Percentiles rank a stretch among this genome's conserved stretches.
Conservation (phyloP, 1,140 invertebrate genomes). For the Achatina immaculata region DNA sequence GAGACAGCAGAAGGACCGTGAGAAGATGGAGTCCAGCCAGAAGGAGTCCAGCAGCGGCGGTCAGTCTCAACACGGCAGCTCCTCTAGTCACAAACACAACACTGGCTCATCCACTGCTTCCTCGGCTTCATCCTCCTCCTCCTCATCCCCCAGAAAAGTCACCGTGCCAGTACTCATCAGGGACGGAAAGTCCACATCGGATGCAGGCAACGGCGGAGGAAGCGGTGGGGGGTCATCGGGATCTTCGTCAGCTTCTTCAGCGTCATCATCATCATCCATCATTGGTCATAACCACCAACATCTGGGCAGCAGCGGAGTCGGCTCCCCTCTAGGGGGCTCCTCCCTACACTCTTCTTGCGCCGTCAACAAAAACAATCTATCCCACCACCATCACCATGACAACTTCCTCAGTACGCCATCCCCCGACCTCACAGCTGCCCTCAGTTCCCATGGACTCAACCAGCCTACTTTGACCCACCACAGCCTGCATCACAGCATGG, state of each 20-base stretch:
- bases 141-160: slow-evolving; percentile 81
- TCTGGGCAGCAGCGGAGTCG: slow-evolving; percentile 13
- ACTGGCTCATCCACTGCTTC: not conserved
- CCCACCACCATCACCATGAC: slow-evolving; percentile 34
- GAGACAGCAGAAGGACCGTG: slow-evolving; percentile 75
- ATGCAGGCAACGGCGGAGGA: slow-evolving; percentile 37
- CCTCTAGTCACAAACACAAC: slow-evolving; percentile 29
- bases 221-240: slow-evolving; percentile 25
- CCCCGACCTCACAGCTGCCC: slow-evolving; percentile 29
- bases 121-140: slow-evolving; percentile 29
- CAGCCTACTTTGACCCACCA: slow-evolving; percentile 46
- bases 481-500: slow-evolving; percentile 54
- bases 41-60: slow-evolving; percentile 33
- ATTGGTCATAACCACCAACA: slow-evolving; percentile 18
- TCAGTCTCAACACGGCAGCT: slow-evolving; percentile 10
- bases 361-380: slow-evolving; percentile 39
- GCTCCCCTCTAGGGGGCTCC: slow-evolving; percentile 10
- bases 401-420: slow-evolving; percentile 40
- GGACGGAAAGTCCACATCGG: slow-evolving; percentile 86
- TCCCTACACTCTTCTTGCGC: slow-evolving; percentile 49
- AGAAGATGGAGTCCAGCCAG: slow-evolving; percentile 58
- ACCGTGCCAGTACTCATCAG: slow-evolving; percentile 97
- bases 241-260: slow-evolving; percentile 40
- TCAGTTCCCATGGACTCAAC: slow-evolving; percentile 21
- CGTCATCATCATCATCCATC: slow-evolving; percentile 18